These are phyloP conservation scores for Karalla daura DNA, from an alignment of 2,797 vertebrate species.

Conservation along the genomic window DNA sequence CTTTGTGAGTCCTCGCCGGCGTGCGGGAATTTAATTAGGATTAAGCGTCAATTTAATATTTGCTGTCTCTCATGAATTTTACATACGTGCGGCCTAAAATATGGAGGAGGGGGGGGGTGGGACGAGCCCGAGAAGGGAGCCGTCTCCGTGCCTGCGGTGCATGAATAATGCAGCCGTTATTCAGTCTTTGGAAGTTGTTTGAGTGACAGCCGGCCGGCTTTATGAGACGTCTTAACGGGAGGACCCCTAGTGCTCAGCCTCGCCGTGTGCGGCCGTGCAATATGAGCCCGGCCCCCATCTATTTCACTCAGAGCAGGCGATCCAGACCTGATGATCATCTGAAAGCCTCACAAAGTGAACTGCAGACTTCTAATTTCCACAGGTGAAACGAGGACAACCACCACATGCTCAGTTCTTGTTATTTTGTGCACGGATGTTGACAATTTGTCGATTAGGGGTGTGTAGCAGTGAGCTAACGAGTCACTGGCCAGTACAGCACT, in stretches of 20 bases:
- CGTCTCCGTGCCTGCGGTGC: conserved; percentile 52
- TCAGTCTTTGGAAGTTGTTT: conserved; percentile 61
- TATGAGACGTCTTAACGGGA: conserved; percentile 34
- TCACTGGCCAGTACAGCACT: too few relatives aligned
- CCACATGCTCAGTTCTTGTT: conserved; percentile 23
- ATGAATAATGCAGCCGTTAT: conserved; percentile 80
- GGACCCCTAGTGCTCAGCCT: conserved; percentile 18
- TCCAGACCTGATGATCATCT: conserved; percentile 19
- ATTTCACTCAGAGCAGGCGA: conserved; percentile 7
- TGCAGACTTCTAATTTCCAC: conserved; percentile 31
- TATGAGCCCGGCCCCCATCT: conserved; percentile 15
- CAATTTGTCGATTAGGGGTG: too few relatives aligned
- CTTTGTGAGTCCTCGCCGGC: conserved; percentile 3
- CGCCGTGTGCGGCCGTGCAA: not conserved
- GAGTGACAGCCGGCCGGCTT: conserved; percentile 37
- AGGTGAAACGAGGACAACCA: conserved; percentile 37
- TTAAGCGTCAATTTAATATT: conserved; percentile 28
- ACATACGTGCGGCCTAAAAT: conserved; percentile 5
- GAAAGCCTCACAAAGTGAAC: conserved; percentile 14
- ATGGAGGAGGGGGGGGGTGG: too few relatives aligned
- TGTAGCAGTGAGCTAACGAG: too few relatives aligned
- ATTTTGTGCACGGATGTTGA: too few relatives aligned
- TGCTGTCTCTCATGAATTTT: conserved; percentile 29
- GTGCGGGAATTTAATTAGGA: conserved; percentile 10
- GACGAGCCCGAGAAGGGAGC: conserved; percentile 8